Evolutionary conservation across 2,888 invertebrate genomes (phyloP).

Genomic region (Himalopsyche anomala): DNA sequence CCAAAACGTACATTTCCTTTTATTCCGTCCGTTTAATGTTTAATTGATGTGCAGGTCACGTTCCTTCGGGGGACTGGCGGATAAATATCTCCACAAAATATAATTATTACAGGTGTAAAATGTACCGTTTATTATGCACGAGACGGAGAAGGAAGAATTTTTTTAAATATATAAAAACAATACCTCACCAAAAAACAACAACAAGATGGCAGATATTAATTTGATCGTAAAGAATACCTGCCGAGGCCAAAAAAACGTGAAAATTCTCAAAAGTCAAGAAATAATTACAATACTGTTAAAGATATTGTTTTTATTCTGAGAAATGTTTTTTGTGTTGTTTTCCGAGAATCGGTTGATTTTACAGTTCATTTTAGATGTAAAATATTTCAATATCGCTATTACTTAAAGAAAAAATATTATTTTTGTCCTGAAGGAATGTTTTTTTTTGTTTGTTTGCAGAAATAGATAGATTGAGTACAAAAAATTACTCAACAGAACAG

Average conservation of each 20-base stretch:
- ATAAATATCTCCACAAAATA: constrained; percentile 55
- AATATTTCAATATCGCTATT: too few species aligned
- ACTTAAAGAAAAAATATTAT: too few species aligned
- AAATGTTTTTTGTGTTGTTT: background rate
- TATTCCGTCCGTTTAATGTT: constrained; percentile 10
- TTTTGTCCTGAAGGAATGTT: too few species aligned
- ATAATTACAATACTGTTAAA: background rate
- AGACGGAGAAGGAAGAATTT: constrained; percentile 44
- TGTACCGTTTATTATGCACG: constrained; percentile 58
- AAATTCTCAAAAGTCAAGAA: background rate
- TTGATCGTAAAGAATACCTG: background rate
- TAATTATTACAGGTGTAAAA: constrained; percentile 55
- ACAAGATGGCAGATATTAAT: background rate
- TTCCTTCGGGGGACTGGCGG: constrained; percentile 48
- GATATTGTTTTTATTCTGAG: background rate
- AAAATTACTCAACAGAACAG: too few species aligned
- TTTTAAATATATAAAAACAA: background rate
- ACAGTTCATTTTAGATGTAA: too few species aligned
- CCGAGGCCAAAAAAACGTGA: background rate
- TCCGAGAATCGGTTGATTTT: too few species aligned
- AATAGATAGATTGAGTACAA: too few species aligned
- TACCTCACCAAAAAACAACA: background rate
- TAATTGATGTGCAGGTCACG: constrained; percentile 52
- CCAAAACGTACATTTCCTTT: constrained; percentile 1
- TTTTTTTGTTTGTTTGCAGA: too few species aligned